Conservation (phyloP, 2,888 invertebrate species). For the Drosophila differens region DNA sequence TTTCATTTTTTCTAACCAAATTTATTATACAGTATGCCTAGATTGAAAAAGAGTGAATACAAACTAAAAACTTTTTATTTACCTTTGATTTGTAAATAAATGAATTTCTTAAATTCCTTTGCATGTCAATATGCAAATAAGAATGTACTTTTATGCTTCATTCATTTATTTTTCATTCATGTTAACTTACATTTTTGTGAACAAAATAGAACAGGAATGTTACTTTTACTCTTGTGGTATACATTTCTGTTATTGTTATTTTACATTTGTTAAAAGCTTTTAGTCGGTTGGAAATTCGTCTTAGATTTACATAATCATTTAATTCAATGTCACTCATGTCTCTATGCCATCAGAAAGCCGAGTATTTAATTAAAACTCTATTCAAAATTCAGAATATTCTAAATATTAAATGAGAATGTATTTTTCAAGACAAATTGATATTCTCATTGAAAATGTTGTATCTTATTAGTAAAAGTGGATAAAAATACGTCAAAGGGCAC, state of each 20-base stretch:
- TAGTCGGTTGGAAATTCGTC: background rate
- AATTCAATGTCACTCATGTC: background rate
- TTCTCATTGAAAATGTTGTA: background rate
- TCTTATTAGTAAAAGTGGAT: background rate
- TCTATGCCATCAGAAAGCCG: background rate
- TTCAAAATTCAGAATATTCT: background rate
- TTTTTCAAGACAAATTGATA: background rate
- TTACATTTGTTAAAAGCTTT: background rate
- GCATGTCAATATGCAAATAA: background rate
- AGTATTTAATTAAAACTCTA: background rate
- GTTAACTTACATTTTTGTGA: background rate
- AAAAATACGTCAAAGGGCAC: background rate
- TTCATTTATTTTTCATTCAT: too few species aligned
- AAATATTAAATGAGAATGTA: background rate
- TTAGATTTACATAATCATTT: background rate
- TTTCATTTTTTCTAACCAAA: background rate
- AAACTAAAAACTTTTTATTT: background rate
- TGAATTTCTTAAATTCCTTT: background rate
- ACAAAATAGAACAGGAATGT: background rate
- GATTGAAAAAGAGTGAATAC: background rate
- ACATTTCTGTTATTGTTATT: background rate
- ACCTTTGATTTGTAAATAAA: background rate
- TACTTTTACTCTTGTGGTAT: background rate
- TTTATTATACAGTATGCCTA: background rate
- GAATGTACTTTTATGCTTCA: background rate